A percentile compares a stretch with the other conserved stretches of the same genome.
Evolutionary conservation across 2,888 invertebrate genomes (phyloP).

Genomic region (Philhelius pedissequus): DNA sequence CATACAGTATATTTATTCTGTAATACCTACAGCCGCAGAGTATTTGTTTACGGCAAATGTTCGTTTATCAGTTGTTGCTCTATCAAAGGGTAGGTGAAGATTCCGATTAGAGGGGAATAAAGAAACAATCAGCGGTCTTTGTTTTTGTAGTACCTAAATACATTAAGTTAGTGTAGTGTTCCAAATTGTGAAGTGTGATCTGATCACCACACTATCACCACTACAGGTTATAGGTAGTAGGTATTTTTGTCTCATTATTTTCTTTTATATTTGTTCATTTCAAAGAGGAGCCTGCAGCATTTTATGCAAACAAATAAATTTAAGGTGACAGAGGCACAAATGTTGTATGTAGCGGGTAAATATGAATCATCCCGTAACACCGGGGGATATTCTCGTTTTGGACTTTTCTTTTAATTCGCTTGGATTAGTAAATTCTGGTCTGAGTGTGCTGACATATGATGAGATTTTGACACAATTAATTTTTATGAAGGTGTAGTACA

Average conservation of each 20-base stretch:
- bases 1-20: background rate
- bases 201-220: too few relatives aligned
- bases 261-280: slow-evolving; percentile 58
- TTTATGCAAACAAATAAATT: background rate
- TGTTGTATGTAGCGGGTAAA: slow-evolving; percentile 38
- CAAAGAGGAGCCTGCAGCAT: background rate
- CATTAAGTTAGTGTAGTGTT: slow-evolving; percentile 41
- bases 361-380: slow-evolving; percentile 56
- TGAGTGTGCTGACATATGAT: slow-evolving; percentile 35
- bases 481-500: too few relatives aligned
- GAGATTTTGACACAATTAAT: slow-evolving; percentile 61
- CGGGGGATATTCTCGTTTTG: slow-evolving; percentile 52
- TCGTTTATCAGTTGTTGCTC: slow-evolving; percentile 58
- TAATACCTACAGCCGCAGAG: slow-evolving; percentile 31
- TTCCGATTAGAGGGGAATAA: slow-evolving; percentile 29
- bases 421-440: slow-evolving; percentile 5
- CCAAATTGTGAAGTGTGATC: slow-evolving; percentile 32
- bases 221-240: slow-evolving; percentile 35
- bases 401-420: slow-evolving; percentile 2
- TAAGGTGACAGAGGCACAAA: slow-evolving; percentile 53
- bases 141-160: slow-evolving; percentile 7
- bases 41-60: slow-evolving; percentile 65
- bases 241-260: slow-evolving; percentile 8
- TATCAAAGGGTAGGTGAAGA: slow-evolving; percentile 30
- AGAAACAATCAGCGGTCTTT: slow-evolving; percentile 51